Evolutionary conservation across 2,113 vertebrate species (phyloP).

Genomic region (Oriolus oriolus): DNA sequence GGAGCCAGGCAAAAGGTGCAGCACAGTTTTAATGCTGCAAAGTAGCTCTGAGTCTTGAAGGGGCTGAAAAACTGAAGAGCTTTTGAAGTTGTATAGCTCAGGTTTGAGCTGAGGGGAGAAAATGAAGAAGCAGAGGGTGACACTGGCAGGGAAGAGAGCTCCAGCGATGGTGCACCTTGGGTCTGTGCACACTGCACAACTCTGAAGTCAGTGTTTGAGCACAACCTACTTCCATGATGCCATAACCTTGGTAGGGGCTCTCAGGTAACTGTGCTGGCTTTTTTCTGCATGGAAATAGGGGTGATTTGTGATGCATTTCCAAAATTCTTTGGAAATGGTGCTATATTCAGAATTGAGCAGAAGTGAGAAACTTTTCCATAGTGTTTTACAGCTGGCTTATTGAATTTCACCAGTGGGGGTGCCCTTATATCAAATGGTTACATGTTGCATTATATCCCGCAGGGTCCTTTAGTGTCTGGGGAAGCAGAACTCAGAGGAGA

Average conservation of each 20-base stretch:
- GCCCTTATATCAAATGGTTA: neutral
- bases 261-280: no score
- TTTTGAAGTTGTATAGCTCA: neutral
- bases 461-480: neutral
- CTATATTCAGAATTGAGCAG: neutral
- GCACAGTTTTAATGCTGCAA: neutral
- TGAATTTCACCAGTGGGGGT: neutral
- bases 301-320: neutral
- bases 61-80: neutral
- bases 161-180: neutral
- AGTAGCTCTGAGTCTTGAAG: neutral
- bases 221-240: fast-evolving
- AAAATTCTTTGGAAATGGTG: neutral
- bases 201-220: neutral
- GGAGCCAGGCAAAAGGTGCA: neutral
- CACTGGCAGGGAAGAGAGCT: neutral
- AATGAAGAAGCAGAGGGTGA: neutral
- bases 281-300: neutral
- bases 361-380: neutral
- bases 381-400: neutral
- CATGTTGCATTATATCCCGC: fast-evolving
- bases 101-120: neutral
- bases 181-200: neutral
- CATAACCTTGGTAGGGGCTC: neutral
- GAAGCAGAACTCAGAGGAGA: neutral